Evolutionary conservation across 2,113 vertebrate genomes (phyloP).

Genomic region (Bos javanicus): DNA sequence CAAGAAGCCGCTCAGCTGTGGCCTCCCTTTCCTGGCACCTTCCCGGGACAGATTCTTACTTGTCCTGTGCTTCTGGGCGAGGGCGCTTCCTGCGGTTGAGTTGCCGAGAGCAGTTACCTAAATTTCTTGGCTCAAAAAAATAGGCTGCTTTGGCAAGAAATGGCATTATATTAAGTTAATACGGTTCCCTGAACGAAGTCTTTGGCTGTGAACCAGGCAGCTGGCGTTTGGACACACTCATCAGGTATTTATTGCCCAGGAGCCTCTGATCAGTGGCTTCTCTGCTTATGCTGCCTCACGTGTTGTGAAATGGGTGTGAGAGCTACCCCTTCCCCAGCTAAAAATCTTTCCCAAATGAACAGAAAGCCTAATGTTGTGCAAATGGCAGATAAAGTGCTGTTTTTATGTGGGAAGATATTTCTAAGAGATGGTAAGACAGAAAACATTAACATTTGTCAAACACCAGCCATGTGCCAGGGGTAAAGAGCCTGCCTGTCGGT

Average conservation of each 20-base stretch:
- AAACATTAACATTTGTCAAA: neutral
- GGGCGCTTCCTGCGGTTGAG: neutral
- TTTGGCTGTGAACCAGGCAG: neutral
- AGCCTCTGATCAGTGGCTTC: neutral
- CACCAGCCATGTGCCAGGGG: neutral
- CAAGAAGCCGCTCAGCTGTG: neutral
- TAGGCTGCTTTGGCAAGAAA: neutral
- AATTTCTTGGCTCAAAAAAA: constrained; percentile 18
- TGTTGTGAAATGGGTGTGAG: neutral
- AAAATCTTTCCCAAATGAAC: neutral
- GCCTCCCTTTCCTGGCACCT: neutral
- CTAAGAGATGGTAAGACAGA: neutral
- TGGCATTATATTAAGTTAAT: neutral
- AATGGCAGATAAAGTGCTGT: neutral
- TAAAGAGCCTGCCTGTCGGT: neutral
- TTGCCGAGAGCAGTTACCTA: neutral
- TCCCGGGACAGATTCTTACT: neutral
- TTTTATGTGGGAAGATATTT: neutral
- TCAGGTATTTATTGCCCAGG: neutral
- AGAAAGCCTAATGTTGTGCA: neutral
- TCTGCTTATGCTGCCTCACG: neutral
- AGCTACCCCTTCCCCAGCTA: neutral
- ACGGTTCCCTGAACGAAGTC: neutral
- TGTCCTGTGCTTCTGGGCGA: neutral
- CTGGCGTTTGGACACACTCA: neutral